phyloP scores from a whole-genome alignment of 2,797 vertebrate species.

The Artibeus jamaicensis region DNA sequence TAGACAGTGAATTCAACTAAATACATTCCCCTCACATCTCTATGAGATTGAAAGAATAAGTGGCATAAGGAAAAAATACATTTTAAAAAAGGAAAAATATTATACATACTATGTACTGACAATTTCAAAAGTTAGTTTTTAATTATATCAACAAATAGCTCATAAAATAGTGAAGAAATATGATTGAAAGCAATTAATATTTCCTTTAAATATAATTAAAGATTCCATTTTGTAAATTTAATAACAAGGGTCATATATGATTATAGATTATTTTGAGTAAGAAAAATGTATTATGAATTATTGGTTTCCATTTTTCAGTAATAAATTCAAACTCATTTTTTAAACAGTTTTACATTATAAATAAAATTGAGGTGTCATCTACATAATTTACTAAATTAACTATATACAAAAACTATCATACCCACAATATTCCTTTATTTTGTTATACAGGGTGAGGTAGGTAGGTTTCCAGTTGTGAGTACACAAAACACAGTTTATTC shows the following conservation, averaged over 20 bases:
- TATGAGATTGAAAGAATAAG: neutral
- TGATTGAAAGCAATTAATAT: neutral
- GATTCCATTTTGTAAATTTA: neutral
- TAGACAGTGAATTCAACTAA: neutral
- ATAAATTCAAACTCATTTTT: neutral
- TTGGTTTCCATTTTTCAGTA: neutral
- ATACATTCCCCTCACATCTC: neutral
- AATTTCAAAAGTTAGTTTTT: neutral
- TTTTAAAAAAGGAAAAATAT: neutral
- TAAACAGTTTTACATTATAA: neutral
- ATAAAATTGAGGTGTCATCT: neutral
- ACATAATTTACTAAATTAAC: conserved; percentile 1
- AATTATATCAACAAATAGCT: neutral
- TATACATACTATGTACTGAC: neutral
- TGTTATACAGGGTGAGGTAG: neutral
- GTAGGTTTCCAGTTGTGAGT: neutral
- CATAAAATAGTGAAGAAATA: neutral
- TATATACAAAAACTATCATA: neutral
- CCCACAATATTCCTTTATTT: neutral
- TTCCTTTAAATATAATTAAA: neutral
- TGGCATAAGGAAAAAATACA: neutral
- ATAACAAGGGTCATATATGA: neutral
- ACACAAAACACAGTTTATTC: neutral
- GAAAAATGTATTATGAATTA: neutral
- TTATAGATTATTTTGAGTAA: conserved; percentile 2